Conservation (phyloP, 2,113 vertebrate genomes). For the Rynchops niger region DNA sequence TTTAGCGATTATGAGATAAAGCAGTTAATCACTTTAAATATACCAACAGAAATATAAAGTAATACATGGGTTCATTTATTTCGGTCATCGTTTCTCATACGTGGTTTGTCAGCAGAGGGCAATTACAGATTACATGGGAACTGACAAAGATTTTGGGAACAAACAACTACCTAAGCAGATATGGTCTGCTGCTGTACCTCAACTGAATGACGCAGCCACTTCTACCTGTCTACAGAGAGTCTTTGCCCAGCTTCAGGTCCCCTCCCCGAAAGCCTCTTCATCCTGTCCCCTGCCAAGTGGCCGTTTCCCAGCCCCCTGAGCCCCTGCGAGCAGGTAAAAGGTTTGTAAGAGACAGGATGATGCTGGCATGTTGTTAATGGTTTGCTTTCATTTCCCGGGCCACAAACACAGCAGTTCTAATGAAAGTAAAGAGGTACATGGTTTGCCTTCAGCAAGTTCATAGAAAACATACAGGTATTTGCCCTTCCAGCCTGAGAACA, state of each 20-base stretch:
- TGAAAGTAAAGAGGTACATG: not conserved
- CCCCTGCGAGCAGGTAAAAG: not conserved
- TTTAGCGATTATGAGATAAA: constrained; percentile 19
- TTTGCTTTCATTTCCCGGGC: not conserved
- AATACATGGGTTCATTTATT: not conserved
- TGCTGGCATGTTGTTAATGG: not conserved
- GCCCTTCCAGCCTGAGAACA: not conserved
- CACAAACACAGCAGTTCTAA: not conserved
- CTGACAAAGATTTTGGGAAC: not conserved
- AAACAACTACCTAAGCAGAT: not conserved
- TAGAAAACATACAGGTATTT: not conserved
- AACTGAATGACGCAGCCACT: not conserved
- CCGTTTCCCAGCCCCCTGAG: not conserved
- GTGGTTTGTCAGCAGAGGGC: not conserved
- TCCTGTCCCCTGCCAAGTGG: accelerated
- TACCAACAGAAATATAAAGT: not conserved
- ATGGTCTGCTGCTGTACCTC: not conserved
- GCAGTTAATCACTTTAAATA: not conserved
- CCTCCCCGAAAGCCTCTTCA: not conserved
- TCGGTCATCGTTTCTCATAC: not conserved
- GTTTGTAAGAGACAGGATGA: not conserved
- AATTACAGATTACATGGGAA: not conserved
- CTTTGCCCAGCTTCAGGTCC: not conserved
- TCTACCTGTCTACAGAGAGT: not conserved
- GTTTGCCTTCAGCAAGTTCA: not conserved